A percentile compares a stretch with the other conserved stretches of the same genome.
Evolutionary conservation across 1,140 invertebrate species (phyloP).

Genomic region (Dufourea novaeangliae): DNA sequence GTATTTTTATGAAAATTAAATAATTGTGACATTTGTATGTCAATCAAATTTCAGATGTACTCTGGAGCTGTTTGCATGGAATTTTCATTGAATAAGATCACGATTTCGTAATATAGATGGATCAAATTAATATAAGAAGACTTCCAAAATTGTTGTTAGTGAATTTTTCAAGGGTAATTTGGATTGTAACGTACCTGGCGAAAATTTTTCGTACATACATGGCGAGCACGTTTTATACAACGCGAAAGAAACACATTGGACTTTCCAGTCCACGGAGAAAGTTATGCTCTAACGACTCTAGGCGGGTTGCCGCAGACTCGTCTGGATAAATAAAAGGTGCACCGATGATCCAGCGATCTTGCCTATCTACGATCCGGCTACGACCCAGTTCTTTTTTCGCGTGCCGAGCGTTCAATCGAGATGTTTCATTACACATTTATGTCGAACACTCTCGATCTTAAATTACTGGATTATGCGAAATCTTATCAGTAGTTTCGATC

Average conservation of each 20-base stretch:
- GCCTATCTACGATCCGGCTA: background rate
- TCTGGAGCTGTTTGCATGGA: too few species aligned
- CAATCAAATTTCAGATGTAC: too few species aligned
- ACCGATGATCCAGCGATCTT: constrained; percentile 54
- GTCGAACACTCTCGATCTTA: constrained; percentile 52
- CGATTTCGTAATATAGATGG: too few species aligned
- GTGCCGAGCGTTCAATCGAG: background rate
- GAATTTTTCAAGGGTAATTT: too few species aligned
- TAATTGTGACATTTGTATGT: too few species aligned
- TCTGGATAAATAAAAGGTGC: constrained; percentile 61
- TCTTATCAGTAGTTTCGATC: background rate
- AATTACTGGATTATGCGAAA: constrained; percentile 11
- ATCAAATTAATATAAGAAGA: too few species aligned
- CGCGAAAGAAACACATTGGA: constrained; percentile 51
- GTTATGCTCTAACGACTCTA: constrained; percentile 59
- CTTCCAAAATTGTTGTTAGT: too few species aligned
- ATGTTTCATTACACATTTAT: background rate
- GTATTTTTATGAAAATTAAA: too few species aligned
- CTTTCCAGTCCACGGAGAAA: constrained; percentile 72
- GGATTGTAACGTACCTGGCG: too few species aligned
- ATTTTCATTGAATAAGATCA: too few species aligned
- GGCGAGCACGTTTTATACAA: background rate
- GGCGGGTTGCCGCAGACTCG: constrained; percentile 37
- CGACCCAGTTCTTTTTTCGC: constrained; percentile 52
- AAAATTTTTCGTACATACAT: background rate